Evolutionary conservation across 2,888 invertebrate genomes (phyloP).

Genomic region (Globia sparganii): DNA sequence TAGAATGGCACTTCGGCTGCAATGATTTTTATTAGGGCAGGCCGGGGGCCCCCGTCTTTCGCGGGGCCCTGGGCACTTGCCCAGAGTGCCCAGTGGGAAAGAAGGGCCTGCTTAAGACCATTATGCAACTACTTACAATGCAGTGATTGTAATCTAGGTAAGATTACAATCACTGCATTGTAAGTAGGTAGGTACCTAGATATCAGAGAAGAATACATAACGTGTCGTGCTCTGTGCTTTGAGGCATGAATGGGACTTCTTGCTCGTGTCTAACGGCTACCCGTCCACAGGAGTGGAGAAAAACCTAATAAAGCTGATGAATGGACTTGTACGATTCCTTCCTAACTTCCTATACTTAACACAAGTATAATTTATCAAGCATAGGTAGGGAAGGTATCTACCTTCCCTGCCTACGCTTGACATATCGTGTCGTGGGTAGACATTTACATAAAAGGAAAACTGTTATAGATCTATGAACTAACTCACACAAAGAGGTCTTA

Average conservation of each 20-base stretch:
- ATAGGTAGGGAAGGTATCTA: not conserved
- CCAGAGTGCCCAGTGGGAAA: too few relatives aligned
- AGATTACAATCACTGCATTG: slow-evolving; percentile 16
- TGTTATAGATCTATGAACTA: not conserved
- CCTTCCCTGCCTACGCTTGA: too few relatives aligned
- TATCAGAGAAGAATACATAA: not conserved
- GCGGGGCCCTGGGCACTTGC: too few relatives aligned
- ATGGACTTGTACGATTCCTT: not conserved
- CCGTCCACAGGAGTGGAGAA: not conserved
- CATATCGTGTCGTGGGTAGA: not conserved
- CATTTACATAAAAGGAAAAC: not conserved
- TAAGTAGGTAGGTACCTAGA: not conserved
- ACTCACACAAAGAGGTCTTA: not conserved
- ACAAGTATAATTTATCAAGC: not conserved
- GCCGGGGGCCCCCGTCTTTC: too few relatives aligned
- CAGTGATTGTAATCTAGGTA: too few relatives aligned
- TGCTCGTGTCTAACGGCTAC: not conserved
- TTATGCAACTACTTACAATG: too few relatives aligned
- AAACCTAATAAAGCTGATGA: not conserved
- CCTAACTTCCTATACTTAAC: not conserved
- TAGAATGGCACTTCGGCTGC: too few relatives aligned
- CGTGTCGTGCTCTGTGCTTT: not conserved
- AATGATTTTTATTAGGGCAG: too few relatives aligned
- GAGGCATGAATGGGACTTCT: not conserved
- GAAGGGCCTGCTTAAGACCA: too few relatives aligned